Evolutionary conservation across 2,113 vertebrate species (phyloP).

Genomic region (Lagopus muta): DNA sequence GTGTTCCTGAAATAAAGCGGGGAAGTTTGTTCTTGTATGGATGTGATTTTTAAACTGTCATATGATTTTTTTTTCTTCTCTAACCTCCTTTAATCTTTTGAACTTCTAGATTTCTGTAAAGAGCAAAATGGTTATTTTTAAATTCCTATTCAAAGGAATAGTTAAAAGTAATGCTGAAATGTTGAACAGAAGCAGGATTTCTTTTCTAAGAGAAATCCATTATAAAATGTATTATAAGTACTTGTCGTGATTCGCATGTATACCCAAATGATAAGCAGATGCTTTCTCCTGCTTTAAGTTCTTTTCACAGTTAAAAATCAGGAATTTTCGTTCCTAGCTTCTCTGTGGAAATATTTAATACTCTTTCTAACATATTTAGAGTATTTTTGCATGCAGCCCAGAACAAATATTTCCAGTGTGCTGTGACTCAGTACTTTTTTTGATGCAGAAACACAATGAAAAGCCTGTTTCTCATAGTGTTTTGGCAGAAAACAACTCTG

Average conservation of each 20-base stretch:
- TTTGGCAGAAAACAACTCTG: slow-evolving; percentile 72
- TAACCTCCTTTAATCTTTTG: background rate
- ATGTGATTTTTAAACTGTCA: background rate
- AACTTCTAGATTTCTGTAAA: background rate
- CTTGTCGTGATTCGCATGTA: background rate
- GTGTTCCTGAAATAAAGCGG: background rate
- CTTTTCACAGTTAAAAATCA: background rate
- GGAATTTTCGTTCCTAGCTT: background rate
- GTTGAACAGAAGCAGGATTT: background rate
- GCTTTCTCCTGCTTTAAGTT: background rate
- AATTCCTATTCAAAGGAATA: background rate
- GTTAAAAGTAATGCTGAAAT: background rate
- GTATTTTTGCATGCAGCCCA: slow-evolving; percentile 68
- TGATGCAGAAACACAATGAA: slow-evolving; percentile 75
- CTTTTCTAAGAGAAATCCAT: background rate
- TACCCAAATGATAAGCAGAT: background rate
- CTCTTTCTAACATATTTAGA: slow-evolving; percentile 62
- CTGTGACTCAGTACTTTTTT: slow-evolving; percentile 72
- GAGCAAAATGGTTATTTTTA: background rate
- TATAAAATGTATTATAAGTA: slow-evolving; percentile 13
- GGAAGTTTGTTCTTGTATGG: background rate
- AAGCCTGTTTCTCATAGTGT: slow-evolving; percentile 71
- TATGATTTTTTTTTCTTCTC: background rate
- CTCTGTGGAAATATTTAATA: slow-evolving; percentile 63
- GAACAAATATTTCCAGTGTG: slow-evolving; percentile 73